Evolutionary conservation across 2,113 vertebrate genomes (phyloP).

Genomic region (Paradisaea rubra): DNA sequence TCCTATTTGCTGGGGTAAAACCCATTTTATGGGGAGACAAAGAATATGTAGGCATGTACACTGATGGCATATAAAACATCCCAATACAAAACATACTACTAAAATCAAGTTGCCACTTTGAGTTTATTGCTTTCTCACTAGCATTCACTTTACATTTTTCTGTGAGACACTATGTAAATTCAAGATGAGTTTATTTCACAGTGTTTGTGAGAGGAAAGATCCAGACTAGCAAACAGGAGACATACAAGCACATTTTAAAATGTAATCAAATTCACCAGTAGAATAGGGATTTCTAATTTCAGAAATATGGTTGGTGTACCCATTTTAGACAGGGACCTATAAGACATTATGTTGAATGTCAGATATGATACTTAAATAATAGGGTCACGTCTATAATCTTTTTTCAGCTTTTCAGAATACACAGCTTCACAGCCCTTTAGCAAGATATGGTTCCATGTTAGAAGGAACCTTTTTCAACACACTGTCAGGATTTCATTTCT

Average conservation of each 20-base stretch:
- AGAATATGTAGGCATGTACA: background rate
- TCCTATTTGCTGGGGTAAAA: conserved; percentile 3
- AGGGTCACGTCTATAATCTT: background rate
- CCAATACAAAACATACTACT: background rate
- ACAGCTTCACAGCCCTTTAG: background rate
- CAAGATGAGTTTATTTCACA: background rate
- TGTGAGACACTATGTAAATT: background rate
- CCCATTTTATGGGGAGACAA: background rate
- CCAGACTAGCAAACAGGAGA: background rate
- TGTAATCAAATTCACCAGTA: background rate
- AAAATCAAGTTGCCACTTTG: background rate
- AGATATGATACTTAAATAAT: background rate
- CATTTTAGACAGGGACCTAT: background rate
- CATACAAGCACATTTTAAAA: background rate
- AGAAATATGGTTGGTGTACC: background rate
- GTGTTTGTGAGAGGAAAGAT: background rate
- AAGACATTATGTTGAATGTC: background rate
- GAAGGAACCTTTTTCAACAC: background rate
- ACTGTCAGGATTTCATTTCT: background rate
- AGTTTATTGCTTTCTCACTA: conserved; percentile 10
- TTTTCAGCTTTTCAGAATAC: background rate
- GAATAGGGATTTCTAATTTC: background rate
- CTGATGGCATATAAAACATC: background rate
- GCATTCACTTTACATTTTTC: background rate
- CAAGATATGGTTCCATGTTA: background rate